phyloP scores from a whole-genome alignment of 2,888 invertebrate genomes.

The Apamea sordens region DNA sequence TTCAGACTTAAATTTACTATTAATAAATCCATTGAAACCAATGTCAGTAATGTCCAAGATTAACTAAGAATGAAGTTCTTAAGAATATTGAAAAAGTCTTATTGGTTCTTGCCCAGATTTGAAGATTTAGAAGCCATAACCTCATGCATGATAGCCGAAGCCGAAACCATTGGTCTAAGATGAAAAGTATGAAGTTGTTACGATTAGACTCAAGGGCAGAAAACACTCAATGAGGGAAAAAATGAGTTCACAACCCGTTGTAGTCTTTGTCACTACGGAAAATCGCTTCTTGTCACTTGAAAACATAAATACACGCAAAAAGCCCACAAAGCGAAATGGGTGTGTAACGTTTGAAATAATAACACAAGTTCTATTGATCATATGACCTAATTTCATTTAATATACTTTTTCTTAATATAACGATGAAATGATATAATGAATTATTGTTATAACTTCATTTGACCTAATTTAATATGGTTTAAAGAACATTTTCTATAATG shows the following conservation, averaged over 20 bases:
- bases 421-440: no score
- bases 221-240: background rate
- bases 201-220: background rate
- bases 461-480: no score
- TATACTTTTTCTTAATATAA: no score
- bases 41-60: background rate
- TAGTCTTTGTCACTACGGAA: slow-evolving; percentile 7
- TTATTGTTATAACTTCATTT: no score
- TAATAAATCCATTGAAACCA: no score
- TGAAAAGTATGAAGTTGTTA: background rate
- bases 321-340: background rate
- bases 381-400: no score
- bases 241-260: background rate
- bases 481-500: no score
- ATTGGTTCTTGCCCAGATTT: background rate
- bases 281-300: background rate
- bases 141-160: background rate
- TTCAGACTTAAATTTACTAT: background rate
- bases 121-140: background rate
- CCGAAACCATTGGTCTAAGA: background rate
- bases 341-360: no score
- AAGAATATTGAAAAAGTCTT: background rate
- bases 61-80: background rate
- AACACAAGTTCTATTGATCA: no score
- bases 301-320: background rate